Conservation (phyloP, 1,140 invertebrate species). For the Leucophenga varia region DNA sequence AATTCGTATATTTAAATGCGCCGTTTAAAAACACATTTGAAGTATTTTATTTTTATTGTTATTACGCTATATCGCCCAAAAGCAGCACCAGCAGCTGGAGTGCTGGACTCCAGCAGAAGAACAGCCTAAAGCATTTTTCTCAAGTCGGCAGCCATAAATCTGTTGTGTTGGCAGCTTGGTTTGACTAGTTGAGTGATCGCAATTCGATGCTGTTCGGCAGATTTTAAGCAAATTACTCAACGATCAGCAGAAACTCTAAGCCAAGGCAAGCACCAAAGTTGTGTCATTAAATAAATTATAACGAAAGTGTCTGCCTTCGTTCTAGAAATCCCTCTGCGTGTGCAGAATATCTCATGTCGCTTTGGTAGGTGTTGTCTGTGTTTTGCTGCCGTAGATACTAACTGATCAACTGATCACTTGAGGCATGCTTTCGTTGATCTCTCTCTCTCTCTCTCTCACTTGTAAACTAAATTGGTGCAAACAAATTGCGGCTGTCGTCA, state of each 20-base stretch:
- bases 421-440: slow-evolving; percentile 12
- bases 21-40: slow-evolving; percentile 50
- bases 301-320: too few relatives aligned
- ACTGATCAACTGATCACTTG: too few relatives aligned
- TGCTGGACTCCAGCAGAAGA: not conserved
- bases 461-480: slow-evolving; percentile 15
- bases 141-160: slow-evolving; percentile 27
- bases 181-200: not conserved
- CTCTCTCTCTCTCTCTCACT: not conserved
- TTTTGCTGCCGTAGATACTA: too few relatives aligned
- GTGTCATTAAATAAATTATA: too few relatives aligned
- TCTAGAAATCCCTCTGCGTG: too few relatives aligned
- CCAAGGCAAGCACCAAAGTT: too few relatives aligned
- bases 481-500: slow-evolving; percentile 27
- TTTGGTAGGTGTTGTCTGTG: too few relatives aligned
- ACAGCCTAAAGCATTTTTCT: too few relatives aligned
- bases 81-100: slow-evolving; percentile 6
- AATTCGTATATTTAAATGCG: slow-evolving; percentile 47
- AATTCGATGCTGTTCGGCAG: slow-evolving; percentile 7
- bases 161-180: slow-evolving; percentile 15
- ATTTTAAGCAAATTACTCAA: slow-evolving; percentile 52
- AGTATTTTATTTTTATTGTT: slow-evolving; percentile 31
- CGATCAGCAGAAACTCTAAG: slow-evolving; percentile 7
- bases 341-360: too few relatives aligned
- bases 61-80: not conserved